A percentile compares a stretch with the other conserved stretches of the same genome.
These are phyloP conservation scores for Eulemur rufifrons DNA, from an alignment of 2,113 vertebrate species.

Conservation along the genomic window DNA sequence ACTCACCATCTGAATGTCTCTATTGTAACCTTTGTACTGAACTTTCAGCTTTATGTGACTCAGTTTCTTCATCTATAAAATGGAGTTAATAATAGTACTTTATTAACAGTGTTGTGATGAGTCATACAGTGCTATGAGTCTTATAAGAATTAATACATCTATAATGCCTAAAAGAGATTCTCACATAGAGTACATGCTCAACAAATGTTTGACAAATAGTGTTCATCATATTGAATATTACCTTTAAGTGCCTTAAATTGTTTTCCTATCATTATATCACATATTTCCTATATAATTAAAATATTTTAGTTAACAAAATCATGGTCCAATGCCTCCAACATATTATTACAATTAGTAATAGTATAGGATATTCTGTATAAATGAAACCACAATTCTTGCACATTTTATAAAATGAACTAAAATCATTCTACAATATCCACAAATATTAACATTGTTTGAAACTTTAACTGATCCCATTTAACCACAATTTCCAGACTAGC, in stretches of 20 bases:
- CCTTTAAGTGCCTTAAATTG: neutral
- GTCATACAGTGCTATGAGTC: neutral
- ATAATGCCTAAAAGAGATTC: neutral
- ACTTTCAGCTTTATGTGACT: neutral
- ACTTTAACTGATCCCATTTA: neutral
- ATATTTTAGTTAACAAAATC: slow-evolving; percentile 17
- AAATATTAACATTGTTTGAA: neutral
- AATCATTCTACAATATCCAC: neutral
- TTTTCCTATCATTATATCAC: neutral
- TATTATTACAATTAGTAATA: neutral
- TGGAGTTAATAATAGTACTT: neutral
- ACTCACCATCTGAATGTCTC: neutral
- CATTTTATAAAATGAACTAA: neutral
- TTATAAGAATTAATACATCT: neutral
- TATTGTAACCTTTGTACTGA: neutral
- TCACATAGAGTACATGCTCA: neutral
- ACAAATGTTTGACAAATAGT: neutral
- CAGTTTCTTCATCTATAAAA: neutral
- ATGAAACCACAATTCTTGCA: neutral
- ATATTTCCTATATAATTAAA: neutral
- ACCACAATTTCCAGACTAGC: neutral
- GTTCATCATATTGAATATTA: neutral
- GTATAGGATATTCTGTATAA: neutral
- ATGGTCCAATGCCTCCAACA: neutral
- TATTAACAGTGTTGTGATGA: neutral